Conservation (phyloP, 2,888 invertebrate genomes). For the Polia nebulosa region DNA sequence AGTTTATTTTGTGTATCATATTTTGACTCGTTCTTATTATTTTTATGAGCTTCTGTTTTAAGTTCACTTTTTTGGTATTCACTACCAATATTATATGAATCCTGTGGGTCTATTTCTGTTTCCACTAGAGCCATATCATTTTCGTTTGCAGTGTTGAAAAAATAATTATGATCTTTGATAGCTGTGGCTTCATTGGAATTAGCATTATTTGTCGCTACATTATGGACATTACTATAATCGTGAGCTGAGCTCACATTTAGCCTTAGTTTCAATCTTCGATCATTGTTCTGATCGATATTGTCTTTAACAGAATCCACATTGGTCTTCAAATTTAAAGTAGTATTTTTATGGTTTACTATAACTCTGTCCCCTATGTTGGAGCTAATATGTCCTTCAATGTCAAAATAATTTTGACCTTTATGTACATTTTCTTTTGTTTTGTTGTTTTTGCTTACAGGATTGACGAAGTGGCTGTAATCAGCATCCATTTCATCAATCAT, state of each 20-base stretch:
- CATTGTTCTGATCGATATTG: neutral
- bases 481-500: neutral
- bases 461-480: neutral
- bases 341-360: neutral
- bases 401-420: neutral
- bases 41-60: neutral
- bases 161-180: slow-evolving; percentile 6
- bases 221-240: slow-evolving; percentile 1
- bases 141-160: slow-evolving; percentile 2
- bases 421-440: slow-evolving; percentile 1
- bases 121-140: slow-evolving; percentile 4
- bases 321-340: neutral
- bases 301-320: neutral
- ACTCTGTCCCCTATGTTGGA: neutral
- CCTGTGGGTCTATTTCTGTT: slow-evolving; percentile 13
- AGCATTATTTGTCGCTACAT: neutral
- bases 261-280: neutral
- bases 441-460: neutral
- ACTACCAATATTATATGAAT: slow-evolving; percentile 1
- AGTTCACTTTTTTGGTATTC: neutral
- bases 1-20: slow-evolving; percentile 26
- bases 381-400: neutral
- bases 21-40: slow-evolving; percentile 13
- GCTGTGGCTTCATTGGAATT: neutral
- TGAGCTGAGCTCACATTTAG: slow-evolving; percentile 2